phyloP scores from a whole-genome alignment of 2,113 vertebrate genomes.

The Erythrocercus mccallii region DNA sequence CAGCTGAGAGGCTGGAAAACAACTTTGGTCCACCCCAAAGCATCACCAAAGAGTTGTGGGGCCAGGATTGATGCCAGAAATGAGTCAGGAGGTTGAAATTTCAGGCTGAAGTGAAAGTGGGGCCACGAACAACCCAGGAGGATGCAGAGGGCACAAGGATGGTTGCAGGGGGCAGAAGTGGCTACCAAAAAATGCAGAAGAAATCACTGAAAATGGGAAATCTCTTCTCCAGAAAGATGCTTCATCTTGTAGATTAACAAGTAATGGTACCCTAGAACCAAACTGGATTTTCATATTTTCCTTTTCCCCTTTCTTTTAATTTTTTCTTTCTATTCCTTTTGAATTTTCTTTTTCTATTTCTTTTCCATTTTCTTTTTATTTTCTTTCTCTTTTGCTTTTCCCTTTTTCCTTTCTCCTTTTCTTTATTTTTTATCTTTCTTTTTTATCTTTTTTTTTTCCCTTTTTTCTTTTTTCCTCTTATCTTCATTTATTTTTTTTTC shows the following conservation, averaged over 20 bases:
- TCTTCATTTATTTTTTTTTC: rapidly evolving
- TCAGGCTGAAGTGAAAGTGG: background rate
- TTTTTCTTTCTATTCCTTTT: background rate
- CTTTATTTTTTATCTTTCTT: background rate
- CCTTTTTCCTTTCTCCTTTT: background rate
- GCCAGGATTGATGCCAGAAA: background rate
- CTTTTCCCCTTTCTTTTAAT: rapidly evolving
- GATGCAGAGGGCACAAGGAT: background rate
- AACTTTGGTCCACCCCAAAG: background rate
- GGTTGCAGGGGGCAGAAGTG: background rate
- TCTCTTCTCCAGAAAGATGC: background rate
- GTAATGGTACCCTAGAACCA: background rate
- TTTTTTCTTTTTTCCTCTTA: rapidly evolving
- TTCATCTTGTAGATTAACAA: background rate
- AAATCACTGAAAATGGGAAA: background rate
- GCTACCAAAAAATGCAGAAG: background rate
- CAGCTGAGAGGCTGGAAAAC: background rate
- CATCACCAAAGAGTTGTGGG: background rate
- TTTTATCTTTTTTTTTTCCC: rapidly evolving
- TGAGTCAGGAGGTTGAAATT: background rate
- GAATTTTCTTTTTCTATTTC: background rate
- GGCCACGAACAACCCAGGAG: background rate
- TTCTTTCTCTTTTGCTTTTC: background rate
- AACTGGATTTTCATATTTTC: background rate
- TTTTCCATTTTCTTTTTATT: background rate